These are phyloP conservation scores for Kryptopterus vitreolus DNA, from an alignment of 2,797 vertebrate genomes.

Conservation along the genomic window DNA sequence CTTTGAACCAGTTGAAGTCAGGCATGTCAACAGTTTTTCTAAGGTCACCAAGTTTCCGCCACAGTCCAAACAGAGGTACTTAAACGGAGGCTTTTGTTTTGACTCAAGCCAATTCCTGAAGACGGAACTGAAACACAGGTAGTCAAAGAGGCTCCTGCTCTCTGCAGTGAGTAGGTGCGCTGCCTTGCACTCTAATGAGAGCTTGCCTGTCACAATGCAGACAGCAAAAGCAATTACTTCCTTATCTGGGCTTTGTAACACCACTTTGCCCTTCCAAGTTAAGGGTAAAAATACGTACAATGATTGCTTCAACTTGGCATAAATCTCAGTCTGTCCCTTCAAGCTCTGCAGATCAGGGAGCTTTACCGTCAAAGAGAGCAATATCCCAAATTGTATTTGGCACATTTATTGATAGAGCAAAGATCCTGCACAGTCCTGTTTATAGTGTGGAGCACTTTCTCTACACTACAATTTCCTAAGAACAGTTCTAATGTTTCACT, in stretches of 20 bases:
- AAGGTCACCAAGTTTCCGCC: background rate
- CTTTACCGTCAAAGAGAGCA: conserved; percentile 44
- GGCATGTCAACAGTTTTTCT: background rate
- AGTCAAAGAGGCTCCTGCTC: conserved; percentile 55
- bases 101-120: conserved; percentile 41
- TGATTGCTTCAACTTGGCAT: conserved; percentile 23
- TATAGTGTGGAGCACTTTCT: conserved; percentile 1
- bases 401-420: conserved; percentile 33
- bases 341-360: conserved; percentile 24
- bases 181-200: conserved; percentile 62
- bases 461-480: background rate
- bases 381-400: conserved; percentile 42
- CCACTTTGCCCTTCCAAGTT: conserved; percentile 33
- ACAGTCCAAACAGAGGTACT: conserved; percentile 16
- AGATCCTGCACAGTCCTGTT: conserved; percentile 28
- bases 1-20: conserved; percentile 2
- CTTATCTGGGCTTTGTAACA: conserved; percentile 63
- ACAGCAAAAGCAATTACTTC: conserved; percentile 68
- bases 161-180: conserved; percentile 54
- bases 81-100: conserved; percentile 46
- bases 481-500: background rate
- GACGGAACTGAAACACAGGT: conserved; percentile 60
- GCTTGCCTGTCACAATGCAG: conserved; percentile 55
- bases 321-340: conserved; percentile 38
- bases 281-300: conserved; percentile 15